phyloP scores from a whole-genome alignment of 1,140 invertebrate genomes.

The Calycopis cecrops region DNA sequence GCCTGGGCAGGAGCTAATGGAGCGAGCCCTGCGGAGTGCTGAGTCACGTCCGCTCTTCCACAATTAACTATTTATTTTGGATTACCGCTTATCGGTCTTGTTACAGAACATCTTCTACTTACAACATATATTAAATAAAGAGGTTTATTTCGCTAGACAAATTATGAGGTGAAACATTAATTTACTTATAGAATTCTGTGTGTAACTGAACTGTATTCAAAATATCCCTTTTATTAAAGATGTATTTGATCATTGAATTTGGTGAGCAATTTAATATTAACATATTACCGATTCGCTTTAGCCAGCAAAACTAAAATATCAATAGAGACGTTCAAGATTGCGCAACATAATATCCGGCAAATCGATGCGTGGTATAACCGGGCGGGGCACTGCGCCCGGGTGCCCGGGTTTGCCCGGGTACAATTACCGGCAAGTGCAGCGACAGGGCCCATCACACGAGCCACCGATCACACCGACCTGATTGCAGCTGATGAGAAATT shows the following conservation, averaged over 20 bases:
- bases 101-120: not conserved
- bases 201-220: no score
- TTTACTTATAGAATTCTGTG: no score
- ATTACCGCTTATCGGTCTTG: slow-evolving; percentile 1
- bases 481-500: slow-evolving; percentile 40
- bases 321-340: not conserved
- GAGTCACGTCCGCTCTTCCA: not conserved
- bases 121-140: no score
- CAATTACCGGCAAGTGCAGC: slow-evolving; percentile 26
- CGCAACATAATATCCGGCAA: not conserved
- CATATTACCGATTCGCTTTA: no score
- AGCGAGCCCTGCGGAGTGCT: not conserved
- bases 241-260: no score
- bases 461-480: slow-evolving; percentile 25
- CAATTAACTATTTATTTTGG: slow-evolving; percentile 6
- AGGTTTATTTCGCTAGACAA: no score
- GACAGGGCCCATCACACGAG: slow-evolving; percentile 25
- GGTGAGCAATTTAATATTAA: no score
- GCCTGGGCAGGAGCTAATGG: not conserved
- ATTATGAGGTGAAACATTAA: no score
- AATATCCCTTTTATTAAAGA: no score
- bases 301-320: no score
- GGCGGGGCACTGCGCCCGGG: not conserved
- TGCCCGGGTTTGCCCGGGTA: not conserved
- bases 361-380: not conserved